Base-by-base conservation (phyloP, 2,113 vertebrate species). In the Mesitornis unicolor region DNA sequence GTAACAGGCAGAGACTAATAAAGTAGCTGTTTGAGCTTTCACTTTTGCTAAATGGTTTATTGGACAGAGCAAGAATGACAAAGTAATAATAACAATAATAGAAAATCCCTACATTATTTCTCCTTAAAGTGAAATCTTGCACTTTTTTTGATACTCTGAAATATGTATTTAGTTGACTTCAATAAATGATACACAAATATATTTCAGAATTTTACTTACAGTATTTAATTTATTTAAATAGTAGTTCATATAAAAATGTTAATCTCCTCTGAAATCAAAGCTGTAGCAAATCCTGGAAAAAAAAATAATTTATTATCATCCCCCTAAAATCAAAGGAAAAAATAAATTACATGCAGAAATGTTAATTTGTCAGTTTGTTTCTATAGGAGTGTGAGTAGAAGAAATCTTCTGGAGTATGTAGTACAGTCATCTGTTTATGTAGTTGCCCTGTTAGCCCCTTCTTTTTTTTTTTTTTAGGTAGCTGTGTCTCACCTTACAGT, bases 181-280 rank as follows among this genome's bases (percentile, higher is more conserved):
- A 61, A 36, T 17, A 51, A 57, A 20, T 28, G 36, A 61, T 47
- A 68, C 51, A 35, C 18, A 81, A 90, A 75, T 77, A 54, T 19
- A 50, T 87, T 87, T 87, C 86, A 90, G 42, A 67, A 69, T 71
- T 17, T 8, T 92, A 57, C 60, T 65, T 95, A 61, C 33, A 74
- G 59, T 54, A 78, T 84, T 63, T 2, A 74, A 21, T 74, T 86
- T 86, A 24, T 93, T 94, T 70, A 57, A 85, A 74, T 31, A 35
- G 8, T 31, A 84, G 20, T 47, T 74, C 29, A 70, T 63, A 88
- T 65, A 45, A 85, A 84, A 88, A 43, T 7, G 9, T 71, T 87
- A 84, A 89, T 54, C 4, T 3, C 25, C 19, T 56, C 9, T 5
- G 57, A 57, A 89, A 91, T 67, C 12, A 90, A 83, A 87, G 16